Conservation (phyloP, 64 coral and sea anemone genomes). For the Pocillopora verrucosa region DNA sequence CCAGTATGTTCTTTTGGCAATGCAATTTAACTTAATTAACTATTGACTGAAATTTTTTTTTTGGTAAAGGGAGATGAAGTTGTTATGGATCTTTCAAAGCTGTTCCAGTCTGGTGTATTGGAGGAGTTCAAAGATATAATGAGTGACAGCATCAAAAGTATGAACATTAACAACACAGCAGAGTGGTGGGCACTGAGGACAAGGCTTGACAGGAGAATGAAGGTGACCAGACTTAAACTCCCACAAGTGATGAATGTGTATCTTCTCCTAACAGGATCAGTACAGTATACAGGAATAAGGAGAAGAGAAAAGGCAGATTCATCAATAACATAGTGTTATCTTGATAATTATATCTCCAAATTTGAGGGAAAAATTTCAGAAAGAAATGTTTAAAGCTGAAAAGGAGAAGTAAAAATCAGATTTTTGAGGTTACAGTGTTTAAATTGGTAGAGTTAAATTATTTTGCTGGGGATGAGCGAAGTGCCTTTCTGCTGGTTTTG, state of each 20-base stretch:
- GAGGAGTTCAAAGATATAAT: slow-evolving; percentile 74
- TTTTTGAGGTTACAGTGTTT: too few species aligned
- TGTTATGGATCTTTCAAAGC: slow-evolving; percentile 59
- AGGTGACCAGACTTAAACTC: slow-evolving; percentile 32
- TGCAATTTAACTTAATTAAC: not conserved
- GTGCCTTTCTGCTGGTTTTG: too few species aligned
- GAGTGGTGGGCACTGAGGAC: slow-evolving; percentile 78
- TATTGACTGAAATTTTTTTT: not conserved
- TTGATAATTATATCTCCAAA: too few species aligned
- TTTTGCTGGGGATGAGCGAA: too few species aligned
- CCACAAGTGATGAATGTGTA: not conserved
- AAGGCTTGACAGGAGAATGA: slow-evolving; percentile 72
- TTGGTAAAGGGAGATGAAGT: slow-evolving; percentile 24
- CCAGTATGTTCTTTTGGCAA: not conserved
- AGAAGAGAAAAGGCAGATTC: too few species aligned
- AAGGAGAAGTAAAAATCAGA: too few species aligned
- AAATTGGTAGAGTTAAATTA: too few species aligned
- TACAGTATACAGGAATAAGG: too few species aligned
- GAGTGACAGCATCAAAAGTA: slow-evolving; percentile 62
- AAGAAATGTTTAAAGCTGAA: too few species aligned
- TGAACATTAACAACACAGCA: slow-evolving; percentile 47
- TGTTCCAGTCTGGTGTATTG: slow-evolving; percentile 64
- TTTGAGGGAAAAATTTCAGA: too few species aligned
- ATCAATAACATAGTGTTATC: too few species aligned
- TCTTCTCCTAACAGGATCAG: not conserved